These are phyloP conservation scores for Gasteruption jaculator DNA, from an alignment of 2,888 invertebrate genomes.

Conservation along the genomic window DNA sequence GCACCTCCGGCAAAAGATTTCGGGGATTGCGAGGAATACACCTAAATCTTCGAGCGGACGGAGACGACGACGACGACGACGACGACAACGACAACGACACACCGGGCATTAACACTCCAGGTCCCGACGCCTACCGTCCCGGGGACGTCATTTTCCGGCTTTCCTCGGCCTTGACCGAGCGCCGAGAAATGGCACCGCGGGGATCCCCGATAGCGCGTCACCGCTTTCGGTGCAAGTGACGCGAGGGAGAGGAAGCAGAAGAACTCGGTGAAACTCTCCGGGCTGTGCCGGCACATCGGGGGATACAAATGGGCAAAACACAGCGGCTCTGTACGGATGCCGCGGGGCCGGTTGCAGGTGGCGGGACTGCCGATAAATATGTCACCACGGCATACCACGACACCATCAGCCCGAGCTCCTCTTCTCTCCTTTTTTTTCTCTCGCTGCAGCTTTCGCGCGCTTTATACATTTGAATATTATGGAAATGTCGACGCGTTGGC, in stretches of 20 bases:
- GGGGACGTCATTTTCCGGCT: slow-evolving; percentile 2
- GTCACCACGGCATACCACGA: slow-evolving; percentile 43
- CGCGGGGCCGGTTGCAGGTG: slow-evolving; percentile 47
- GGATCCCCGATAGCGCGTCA: slow-evolving; percentile 26
- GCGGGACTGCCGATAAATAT: slow-evolving; percentile 50
- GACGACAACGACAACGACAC: no score
- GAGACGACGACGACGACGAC: no score
- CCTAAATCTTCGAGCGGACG: no score
- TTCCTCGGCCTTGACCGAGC: slow-evolving; percentile 9
- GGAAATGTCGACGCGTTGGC: slow-evolving; percentile 38
- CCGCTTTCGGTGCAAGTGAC: background rate
- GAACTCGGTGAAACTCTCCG: no score
- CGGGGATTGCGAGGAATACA: no score
- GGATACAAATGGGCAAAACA: slow-evolving; percentile 41
- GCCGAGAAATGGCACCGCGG: slow-evolving; percentile 20
- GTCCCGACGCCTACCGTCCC: background rate
- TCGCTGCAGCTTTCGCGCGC: slow-evolving; percentile 16
- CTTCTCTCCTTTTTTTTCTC: slow-evolving; percentile 27
- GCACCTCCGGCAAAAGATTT: no score
- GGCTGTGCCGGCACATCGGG: no score
- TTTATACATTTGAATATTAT: slow-evolving; percentile 50
- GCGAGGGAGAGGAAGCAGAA: slow-evolving; percentile 1
- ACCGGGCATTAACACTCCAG: no score
- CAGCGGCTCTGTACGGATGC: slow-evolving; percentile 40
- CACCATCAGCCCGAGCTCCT: slow-evolving; percentile 20